Conservation (phyloP, 2,113 vertebrate species). For the Gorilla gorilla region DNA sequence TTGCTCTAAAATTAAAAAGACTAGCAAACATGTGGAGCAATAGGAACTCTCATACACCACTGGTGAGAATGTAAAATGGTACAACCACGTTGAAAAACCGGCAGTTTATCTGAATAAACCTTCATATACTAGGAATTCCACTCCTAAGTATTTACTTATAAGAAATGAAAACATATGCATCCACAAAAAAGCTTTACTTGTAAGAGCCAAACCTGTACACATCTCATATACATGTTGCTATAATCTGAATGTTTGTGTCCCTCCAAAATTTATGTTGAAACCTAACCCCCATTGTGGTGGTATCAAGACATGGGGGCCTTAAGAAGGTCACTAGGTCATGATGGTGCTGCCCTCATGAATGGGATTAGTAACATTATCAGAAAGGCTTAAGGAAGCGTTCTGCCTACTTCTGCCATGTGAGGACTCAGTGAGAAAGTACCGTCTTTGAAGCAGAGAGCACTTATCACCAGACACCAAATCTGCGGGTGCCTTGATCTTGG, state of each 20-base stretch:
- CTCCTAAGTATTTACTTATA: background rate
- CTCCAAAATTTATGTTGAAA: background rate
- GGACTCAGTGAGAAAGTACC: background rate
- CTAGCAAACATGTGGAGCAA: background rate
- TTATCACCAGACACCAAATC: background rate
- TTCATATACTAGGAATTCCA: background rate
- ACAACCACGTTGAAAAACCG: background rate
- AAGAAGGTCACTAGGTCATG: background rate
- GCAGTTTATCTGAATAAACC: background rate
- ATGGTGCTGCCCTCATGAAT: background rate
- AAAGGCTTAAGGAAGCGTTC: background rate
- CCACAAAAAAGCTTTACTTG: background rate
- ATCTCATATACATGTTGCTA: background rate
- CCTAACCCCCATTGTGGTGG: background rate
- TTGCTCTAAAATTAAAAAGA: background rate
- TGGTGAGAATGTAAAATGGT: background rate
- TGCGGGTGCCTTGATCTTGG: background rate
- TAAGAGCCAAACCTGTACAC: background rate
- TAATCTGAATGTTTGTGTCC: background rate
- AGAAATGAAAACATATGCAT: background rate
- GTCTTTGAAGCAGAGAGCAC: background rate
- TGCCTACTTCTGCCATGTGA: background rate
- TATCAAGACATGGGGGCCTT: background rate
- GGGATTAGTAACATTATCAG: background rate
- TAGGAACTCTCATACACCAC: background rate